Evolutionary conservation across 37 sponge, comb jelly and placozoan genomes (phyloP), one percentile per base, ranked within the genome.

Genomic region (Halisarca cf. caerulea): DNA sequence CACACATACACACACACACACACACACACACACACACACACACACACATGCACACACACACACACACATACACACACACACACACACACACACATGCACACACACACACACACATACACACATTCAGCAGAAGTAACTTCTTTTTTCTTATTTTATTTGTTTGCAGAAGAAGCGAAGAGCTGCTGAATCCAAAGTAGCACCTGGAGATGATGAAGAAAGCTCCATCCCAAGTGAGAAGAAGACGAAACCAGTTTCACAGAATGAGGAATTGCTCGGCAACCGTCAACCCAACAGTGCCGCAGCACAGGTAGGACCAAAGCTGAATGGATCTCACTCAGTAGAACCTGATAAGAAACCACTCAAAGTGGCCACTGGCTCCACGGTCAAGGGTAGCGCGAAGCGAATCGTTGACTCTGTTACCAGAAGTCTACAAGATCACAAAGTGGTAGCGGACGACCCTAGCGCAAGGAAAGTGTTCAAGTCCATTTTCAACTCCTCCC

Each of bases 401-500:
- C 59, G 35, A 24, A 27, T 80, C 15, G 80, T 80, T 3, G n/a
- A 35, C n/a, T 21, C 37, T 5, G 30, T 41, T 36, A 30, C 77
- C 7, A 74, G 41, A 25, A n/a, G 24, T 37, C 44, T 74, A 2
- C 18, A 42, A 38, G 25, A 70, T 23, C 42, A 64, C 34, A 83
- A 75, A 28, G 25, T 32, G 5, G 83, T 85, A 5, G 82, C 58
- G 9, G 84, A 89, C 20, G 83, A 89, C 66, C 81, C 84, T 17
- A 57, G 45, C 40, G 90, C 91, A 20, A 78, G 93, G n/a, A 58
- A 90, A 30, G 92, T 74, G 2, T 92, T 88, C 80, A 92, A 92
- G 86, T 88, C 96, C 5, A 86, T 96, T 25, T 96, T 96, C 84
- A 85, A 86, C 59, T 96, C 96, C 0, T 79, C 69, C 8, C 82